phyloP scores from a whole-genome alignment of 2,888 invertebrate species.

The Eupithecia insigniata region DNA sequence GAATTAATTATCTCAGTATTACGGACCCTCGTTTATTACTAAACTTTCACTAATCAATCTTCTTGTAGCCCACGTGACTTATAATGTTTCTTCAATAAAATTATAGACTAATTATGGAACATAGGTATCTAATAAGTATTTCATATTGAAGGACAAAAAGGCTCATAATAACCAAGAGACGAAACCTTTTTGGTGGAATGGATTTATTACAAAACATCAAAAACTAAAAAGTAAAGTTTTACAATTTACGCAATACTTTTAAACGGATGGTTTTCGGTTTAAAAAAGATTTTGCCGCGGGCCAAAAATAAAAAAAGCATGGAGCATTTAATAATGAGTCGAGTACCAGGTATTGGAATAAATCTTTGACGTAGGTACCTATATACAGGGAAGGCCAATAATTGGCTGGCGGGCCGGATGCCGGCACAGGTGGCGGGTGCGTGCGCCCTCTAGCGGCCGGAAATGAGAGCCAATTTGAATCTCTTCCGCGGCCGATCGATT shows the following conservation, averaged over 20 bases:
- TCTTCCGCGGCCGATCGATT: conserved; percentile 74
- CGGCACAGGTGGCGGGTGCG: conserved; percentile 75
- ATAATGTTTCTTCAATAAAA: conserved; percentile 34
- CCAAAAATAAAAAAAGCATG: neutral
- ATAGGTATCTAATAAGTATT: neutral
- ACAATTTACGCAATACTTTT: neutral
- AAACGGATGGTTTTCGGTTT: neutral
- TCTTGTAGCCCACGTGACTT: conserved; percentile 59
- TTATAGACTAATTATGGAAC: conserved; percentile 10
- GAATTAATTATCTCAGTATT: conserved; percentile 82
- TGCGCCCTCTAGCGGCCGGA: conserved; percentile 73
- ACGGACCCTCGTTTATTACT: conserved; percentile 79
- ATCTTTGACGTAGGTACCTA: conserved; percentile 39
- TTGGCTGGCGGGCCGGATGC: conserved; percentile 74
- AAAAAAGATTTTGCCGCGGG: neutral
- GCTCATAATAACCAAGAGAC: neutral
- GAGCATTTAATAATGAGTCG: conserved; percentile 9
- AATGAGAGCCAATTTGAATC: conserved; percentile 79
- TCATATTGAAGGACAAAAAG: neutral
- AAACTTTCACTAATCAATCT: conserved; percentile 82
- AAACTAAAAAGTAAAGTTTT: neutral
- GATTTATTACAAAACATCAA: neutral
- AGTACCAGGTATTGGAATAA: conserved; percentile 24
- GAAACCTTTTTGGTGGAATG: no score
- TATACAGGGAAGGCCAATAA: conserved; percentile 74